Evolutionary conservation across 2,113 vertebrate species (phyloP).

Genomic region (Vidua chalybeata): DNA sequence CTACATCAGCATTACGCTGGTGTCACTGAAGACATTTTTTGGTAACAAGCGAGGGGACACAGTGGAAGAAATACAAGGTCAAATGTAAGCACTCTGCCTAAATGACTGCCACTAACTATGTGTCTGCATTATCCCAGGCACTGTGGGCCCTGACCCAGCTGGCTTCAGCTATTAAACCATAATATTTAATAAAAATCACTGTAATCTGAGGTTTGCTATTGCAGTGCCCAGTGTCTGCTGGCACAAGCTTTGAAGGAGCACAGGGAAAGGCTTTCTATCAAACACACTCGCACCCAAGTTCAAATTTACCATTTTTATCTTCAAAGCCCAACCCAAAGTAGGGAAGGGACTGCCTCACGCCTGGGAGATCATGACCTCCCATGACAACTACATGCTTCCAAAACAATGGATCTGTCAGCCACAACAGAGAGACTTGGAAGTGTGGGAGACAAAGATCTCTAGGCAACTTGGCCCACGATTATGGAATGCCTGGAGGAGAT

Average conservation of each 20-base stretch:
- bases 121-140: neutral
- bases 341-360: slow-evolving; percentile 53
- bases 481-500: slow-evolving; percentile 69
- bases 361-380: slow-evolving; percentile 68
- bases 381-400: slow-evolving; percentile 69
- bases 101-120: neutral
- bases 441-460: slow-evolving; percentile 69
- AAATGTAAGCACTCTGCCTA: neutral
- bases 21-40: neutral
- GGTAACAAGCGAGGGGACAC: neutral
- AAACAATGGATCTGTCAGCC: slow-evolving; percentile 68
- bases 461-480: slow-evolving; percentile 71
- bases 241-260: neutral
- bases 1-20: fast-evolving
- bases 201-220: neutral
- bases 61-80: neutral
- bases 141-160: neutral
- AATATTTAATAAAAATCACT: neutral
- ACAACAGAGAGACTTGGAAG: slow-evolving; percentile 67
- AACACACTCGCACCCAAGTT: neutral
- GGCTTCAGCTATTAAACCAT: neutral
- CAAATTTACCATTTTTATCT: slow-evolving; percentile 69
- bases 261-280: neutral
- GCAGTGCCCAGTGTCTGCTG: neutral
- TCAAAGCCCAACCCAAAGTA: slow-evolving; percentile 62